A percentile compares a stretch with the other conserved stretches of the same genome.
These are phyloP conservation scores for Griposia aprilina DNA, from an alignment of 2,888 invertebrate genomes.

Conservation along the genomic window DNA sequence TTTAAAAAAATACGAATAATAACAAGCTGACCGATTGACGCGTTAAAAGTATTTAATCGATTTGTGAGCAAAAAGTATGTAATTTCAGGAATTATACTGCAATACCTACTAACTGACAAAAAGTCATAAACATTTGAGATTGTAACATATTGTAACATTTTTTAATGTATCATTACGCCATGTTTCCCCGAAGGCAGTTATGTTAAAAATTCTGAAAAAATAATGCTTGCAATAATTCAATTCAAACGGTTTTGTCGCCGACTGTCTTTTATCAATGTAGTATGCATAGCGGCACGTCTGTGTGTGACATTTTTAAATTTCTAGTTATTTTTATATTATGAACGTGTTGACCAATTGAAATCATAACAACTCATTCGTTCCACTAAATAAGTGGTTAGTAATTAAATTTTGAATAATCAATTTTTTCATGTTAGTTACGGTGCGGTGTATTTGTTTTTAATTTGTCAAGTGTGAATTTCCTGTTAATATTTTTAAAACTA, in stretches of 20 bases:
- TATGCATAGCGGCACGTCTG: slow-evolving; percentile 21
- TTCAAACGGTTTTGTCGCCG: slow-evolving; percentile 9
- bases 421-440: neutral
- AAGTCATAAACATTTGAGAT: too few species aligned
- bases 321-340: neutral
- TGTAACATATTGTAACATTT: too few species aligned
- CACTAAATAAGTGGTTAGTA: neutral
- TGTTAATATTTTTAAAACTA: neutral
- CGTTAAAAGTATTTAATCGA: too few species aligned
- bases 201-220: neutral
- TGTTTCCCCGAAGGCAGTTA: too few species aligned
- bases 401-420: neutral
- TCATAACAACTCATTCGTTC: slow-evolving; percentile 16
- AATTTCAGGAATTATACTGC: too few species aligned
- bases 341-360: neutral
- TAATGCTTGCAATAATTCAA: neutral
- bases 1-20: too few species aligned
- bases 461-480: neutral
- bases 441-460: neutral
- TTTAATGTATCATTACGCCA: too few species aligned
- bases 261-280: slow-evolving; percentile 12
- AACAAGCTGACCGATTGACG: too few species aligned
- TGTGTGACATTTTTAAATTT: slow-evolving; percentile 19
- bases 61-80: too few species aligned
- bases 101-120: too few species aligned